These are phyloP conservation scores for Pagrus major DNA, from an alignment of 2,113 vertebrate species.

Conservation along the genomic window DNA sequence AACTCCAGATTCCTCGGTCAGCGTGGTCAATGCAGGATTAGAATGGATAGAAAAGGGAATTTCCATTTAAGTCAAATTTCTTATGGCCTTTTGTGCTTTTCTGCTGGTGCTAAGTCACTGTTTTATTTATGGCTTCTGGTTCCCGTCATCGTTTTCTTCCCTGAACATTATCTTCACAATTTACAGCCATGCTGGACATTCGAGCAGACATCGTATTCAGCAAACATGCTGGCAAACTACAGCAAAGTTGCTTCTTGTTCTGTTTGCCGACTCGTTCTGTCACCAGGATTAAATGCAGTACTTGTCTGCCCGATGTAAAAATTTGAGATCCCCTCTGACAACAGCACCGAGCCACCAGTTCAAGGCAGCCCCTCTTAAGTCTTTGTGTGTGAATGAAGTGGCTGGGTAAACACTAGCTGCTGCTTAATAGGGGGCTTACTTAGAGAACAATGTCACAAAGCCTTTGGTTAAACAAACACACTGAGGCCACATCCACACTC, in stretches of 20 bases:
- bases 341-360: constrained; percentile 22
- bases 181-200: constrained; percentile 7
- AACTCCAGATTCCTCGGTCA: constrained; percentile 76
- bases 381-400: constrained; percentile 73
- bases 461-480: constrained; percentile 68
- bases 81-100: constrained; percentile 33
- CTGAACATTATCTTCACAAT: not conserved
- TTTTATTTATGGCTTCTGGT: constrained; percentile 17
- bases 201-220: not conserved
- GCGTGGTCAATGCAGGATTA: constrained; percentile 70
- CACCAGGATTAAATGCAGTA: not conserved
- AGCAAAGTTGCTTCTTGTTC: not conserved
- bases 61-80: constrained; percentile 54
- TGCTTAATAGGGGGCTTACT: constrained; percentile 49
- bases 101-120: constrained; percentile 43
- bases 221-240: not conserved
- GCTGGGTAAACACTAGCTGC: constrained; percentile 64
- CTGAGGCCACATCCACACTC: constrained; percentile 28
- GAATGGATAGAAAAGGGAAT: constrained; percentile 59
- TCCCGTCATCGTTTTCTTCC: not conserved
- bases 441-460: constrained; percentile 64
- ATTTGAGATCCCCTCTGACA: constrained; percentile 23
- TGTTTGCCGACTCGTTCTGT: not conserved
- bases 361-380: constrained; percentile 37
- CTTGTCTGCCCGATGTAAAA: constrained; percentile 10